Evolutionary conservation across 2,797 vertebrate species (phyloP).

Genomic region (Darevskia nairensis): DNA sequence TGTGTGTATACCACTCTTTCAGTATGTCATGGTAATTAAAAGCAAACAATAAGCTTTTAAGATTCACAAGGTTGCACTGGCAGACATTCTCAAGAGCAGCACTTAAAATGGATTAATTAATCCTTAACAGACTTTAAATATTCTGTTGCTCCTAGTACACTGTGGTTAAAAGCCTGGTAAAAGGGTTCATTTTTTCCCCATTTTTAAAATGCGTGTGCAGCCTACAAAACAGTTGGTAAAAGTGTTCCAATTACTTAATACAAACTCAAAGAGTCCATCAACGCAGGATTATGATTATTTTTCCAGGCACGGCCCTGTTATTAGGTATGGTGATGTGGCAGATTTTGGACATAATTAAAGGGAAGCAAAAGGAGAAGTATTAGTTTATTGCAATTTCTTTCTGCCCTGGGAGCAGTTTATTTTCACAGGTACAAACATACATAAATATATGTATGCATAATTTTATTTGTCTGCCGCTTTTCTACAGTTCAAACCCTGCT

Average conservation of each 20-base stretch:
- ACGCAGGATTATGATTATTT: background rate
- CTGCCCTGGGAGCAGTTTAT: no score
- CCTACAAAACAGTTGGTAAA: background rate
- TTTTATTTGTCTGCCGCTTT: no score
- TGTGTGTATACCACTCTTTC: background rate
- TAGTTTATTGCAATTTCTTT: background rate
- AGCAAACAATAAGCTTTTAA: conserved; percentile 31
- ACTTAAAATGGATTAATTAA: conserved; percentile 27
- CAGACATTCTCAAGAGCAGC: conserved; percentile 24
- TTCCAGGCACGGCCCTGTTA: background rate
- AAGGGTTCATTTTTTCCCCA: background rate
- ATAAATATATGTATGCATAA: no score
- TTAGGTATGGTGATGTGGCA: background rate
- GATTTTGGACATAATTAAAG: background rate
- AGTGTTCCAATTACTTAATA: background rate
- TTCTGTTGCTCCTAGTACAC: conserved; percentile 6
- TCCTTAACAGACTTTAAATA: background rate
- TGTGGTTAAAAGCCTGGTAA: background rate
- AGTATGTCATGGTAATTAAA: conserved; percentile 4
- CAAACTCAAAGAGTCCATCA: background rate
- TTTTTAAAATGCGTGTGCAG: background rate
- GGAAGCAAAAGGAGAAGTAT: no score
- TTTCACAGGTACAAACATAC: background rate
- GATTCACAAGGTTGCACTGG: conserved; percentile 27
- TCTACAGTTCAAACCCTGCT: no score